Evolutionary conservation across 2,888 invertebrate species (phyloP).

Genomic region (Himalopsyche anomala): DNA sequence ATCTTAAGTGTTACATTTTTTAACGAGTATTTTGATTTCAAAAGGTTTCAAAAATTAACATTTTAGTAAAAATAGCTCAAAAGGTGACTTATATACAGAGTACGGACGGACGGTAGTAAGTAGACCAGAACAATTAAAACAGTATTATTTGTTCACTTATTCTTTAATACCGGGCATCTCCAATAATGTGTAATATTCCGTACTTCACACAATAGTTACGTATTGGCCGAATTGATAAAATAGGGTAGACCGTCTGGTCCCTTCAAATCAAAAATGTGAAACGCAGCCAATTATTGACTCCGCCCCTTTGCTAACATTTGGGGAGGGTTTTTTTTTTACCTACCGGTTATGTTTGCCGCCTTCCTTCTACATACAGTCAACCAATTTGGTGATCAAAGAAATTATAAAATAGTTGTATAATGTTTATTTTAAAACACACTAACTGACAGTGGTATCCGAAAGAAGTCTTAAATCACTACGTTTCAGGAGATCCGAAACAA

Average conservation of each 20-base stretch:
- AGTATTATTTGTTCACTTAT: too few species aligned
- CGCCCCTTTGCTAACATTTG: constrained; percentile 56
- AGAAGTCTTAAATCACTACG: too few species aligned
- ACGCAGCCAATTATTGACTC: constrained; percentile 50
- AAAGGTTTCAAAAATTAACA: too few species aligned
- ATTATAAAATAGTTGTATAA: constrained; percentile 11
- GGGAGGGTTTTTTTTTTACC: constrained; percentile 57
- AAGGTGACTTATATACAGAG: too few species aligned
- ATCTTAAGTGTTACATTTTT: too few species aligned
- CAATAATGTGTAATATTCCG: constrained; percentile 5
- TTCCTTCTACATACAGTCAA: constrained; percentile 55
- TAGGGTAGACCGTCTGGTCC: constrained; percentile 42
- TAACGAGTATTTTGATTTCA: too few species aligned
- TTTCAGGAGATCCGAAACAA: too few species aligned
- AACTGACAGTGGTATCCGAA: too few species aligned
- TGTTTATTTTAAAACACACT: constrained; percentile 35
- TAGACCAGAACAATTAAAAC: too few species aligned
- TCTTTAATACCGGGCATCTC: too few species aligned
- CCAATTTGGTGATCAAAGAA: constrained; percentile 28
- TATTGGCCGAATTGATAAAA: background rate
- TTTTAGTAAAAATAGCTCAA: too few species aligned
- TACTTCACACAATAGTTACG: constrained; percentile 19
- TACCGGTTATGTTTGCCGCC: constrained; percentile 32
- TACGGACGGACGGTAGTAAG: too few species aligned
- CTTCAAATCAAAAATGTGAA: constrained; percentile 42